Base-by-base conservation (phyloP, 2,888 invertebrate genomes). In the Nymphalis c-album region DNA sequence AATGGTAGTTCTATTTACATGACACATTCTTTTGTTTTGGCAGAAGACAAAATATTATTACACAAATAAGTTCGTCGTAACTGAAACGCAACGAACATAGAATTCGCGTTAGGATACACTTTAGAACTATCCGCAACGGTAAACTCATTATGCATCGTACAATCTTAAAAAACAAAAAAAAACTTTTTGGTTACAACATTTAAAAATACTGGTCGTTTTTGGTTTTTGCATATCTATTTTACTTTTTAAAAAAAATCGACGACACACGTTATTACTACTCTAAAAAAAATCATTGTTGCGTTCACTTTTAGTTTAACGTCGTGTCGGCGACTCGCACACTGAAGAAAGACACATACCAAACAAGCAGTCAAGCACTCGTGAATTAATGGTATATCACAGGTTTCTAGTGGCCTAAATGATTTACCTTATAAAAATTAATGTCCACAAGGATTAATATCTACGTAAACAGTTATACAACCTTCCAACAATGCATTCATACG, bases 1-100 rank as follows among this genome's bases (percentile, higher is more conserved):
- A 92, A 91, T 92, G 92, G 92, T 92, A 92, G 92, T 90, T 92
- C 87, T 92, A 92, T 92, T 91, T 92, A 92, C 92, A 92, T 91
- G 92, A 92, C 92, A 92, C 92, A 90, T 89, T 91, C 88, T 90
- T 87, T 92, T 91, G 91, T 91, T 92, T 92, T 92, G 92, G 92
- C 92, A 92, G 89, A 92, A 91, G 86, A 91, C 90, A 91, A 91
- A 90, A 88, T 89, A 92, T 90, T 86, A 87, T 91, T 89, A 87
- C 84, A 88, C 86, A 88, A 74, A 86, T 83, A 85, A 77, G 80
- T 81, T 77, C 78, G 78, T 79, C 80, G 80, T 80, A 84, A 87
- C 82, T 83, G 81, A 83, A 83, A 79, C 77, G 75, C 75, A 75
- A 74, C 76, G 78, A 75, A 73, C 70, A 62, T 20, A 31, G 46